Conservation (phyloP, 2,797 vertebrate genomes). For the Microctenopoma lineatum region DNA sequence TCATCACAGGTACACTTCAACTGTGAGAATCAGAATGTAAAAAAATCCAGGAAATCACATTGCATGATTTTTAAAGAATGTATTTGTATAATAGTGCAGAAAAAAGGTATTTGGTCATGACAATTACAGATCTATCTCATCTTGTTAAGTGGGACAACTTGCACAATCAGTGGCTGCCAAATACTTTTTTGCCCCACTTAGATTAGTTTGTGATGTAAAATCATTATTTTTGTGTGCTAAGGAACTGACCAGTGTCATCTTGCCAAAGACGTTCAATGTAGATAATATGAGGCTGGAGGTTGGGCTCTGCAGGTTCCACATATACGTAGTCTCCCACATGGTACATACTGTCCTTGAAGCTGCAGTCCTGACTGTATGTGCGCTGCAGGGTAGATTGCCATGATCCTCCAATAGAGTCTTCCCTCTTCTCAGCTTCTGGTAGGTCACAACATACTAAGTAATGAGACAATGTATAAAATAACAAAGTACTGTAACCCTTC, state of each 20-base stretch:
- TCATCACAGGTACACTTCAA: too few relatives aligned
- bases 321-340: slow-evolving; percentile 98
- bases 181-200: too few relatives aligned
- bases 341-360: slow-evolving; percentile 98
- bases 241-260: slow-evolving; percentile 90
- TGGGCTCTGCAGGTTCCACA: slow-evolving; percentile 94
- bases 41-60: too few relatives aligned
- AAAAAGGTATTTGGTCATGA: too few relatives aligned
- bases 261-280: slow-evolving; percentile 98
- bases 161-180: too few relatives aligned
- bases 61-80: too few relatives aligned
- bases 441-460: slow-evolving; percentile 38
- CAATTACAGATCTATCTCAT: too few relatives aligned
- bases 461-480: not conserved
- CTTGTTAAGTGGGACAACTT: too few relatives aligned
- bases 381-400: slow-evolving; percentile 91
- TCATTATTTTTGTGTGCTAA: not conserved
- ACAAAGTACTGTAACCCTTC: not conserved
- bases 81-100: too few relatives aligned
- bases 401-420: slow-evolving; percentile 88
- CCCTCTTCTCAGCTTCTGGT: slow-evolving; percentile 96
- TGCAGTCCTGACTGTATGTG: slow-evolving; percentile 98
- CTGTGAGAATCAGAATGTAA: too few relatives aligned
- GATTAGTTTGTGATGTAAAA: not conserved
- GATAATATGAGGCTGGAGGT: slow-evolving; percentile 95